Base-by-base conservation (phyloP, 2,797 vertebrate genomes). In the Okamejei kenojei region DNA sequence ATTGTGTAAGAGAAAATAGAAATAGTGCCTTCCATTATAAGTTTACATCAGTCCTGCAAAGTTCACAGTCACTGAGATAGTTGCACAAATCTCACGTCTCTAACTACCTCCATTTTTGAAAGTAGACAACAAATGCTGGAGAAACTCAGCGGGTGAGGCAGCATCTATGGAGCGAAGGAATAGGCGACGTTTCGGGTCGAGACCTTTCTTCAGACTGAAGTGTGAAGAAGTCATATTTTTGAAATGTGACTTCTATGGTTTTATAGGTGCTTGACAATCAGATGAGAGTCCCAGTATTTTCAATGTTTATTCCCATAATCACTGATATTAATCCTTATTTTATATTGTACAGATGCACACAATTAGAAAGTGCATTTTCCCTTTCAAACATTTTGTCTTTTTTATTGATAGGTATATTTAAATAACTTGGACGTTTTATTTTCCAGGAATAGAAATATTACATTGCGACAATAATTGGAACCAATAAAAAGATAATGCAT, bases 401-500 rank as follows among this genome's bases (percentile, higher is more conserved):
- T 86, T 32, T 32, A 86, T 86, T 86, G 15, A n/a, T 15, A 17
- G 29, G 29, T 61, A 61, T 63, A 86, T 86, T 63, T 26, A 61
- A 86, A 86, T 13, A n/a, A 63, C 29, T 19, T 6, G 6, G 8
- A 63, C 15, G 7, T n/a, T 61, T 86, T 61, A 65, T 15, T 32
- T 86, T 65, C 58, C 29, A 65, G 32, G 10, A 81, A 26, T 81
- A 54, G 6, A 81, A 81, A 81, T 81, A 26, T 81, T 81, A 81
- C 38, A 7, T 81, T 45, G 21, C 21, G 10, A 21, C 21, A 81
- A 32, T 86, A 63, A n/a, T 58, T 86, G 15, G 58, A 86, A 63
- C n/a, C 82, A 63, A 8, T 86, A 86, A 86, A 86, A 63, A 65
- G 82, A 17, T 65, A 86, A 86, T n/a, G 58, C 82, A 32, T 29